Percentiles rank a stretch among this genome's conserved stretches.
Evolutionary conservation across 2,888 invertebrate species (phyloP).

Genomic region (Synanthedon myopaeformis): DNA sequence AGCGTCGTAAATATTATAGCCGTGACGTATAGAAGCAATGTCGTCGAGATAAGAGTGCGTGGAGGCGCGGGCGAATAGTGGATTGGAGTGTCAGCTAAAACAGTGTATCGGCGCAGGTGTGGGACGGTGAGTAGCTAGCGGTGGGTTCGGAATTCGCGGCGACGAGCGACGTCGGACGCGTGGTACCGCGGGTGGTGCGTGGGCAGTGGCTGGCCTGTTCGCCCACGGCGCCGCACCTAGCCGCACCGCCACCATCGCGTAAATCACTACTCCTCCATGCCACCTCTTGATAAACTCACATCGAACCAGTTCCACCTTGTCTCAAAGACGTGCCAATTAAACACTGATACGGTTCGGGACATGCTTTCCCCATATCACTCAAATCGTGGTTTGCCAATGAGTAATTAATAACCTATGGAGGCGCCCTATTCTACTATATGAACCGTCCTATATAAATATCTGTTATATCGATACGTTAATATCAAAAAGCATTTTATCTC

Average conservation of each 20-base stretch:
- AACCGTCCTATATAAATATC: no score
- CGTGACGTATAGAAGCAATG: no score
- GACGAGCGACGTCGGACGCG: conserved; percentile 25
- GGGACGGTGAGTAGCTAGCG: conserved; percentile 9
- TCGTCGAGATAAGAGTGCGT: no score
- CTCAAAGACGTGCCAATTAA: no score
- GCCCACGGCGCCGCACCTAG: conserved; percentile 61
- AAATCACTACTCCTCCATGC: conserved; percentile 32
- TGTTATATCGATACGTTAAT: no score
- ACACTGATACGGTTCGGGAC: no score
- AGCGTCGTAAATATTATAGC: no score
- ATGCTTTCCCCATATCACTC: no score
- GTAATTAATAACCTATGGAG: no score
- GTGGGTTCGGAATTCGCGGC: conserved; percentile 59
- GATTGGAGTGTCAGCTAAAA: conserved; percentile 4
- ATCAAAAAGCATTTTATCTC: no score
- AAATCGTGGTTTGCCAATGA: no score
- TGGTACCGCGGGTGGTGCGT: conserved; percentile 27
- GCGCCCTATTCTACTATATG: no score
- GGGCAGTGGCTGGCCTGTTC: conserved; percentile 44
- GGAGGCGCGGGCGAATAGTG: conserved; percentile 1
- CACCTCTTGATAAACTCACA: conserved; percentile 3
- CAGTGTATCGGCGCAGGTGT: conserved; percentile 9
- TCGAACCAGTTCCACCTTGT: neutral
- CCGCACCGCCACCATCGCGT: conserved; percentile 33